Evolutionary conservation across 2,888 invertebrate species (phyloP).

Genomic region (Pollenia griseotomentosa): DNA sequence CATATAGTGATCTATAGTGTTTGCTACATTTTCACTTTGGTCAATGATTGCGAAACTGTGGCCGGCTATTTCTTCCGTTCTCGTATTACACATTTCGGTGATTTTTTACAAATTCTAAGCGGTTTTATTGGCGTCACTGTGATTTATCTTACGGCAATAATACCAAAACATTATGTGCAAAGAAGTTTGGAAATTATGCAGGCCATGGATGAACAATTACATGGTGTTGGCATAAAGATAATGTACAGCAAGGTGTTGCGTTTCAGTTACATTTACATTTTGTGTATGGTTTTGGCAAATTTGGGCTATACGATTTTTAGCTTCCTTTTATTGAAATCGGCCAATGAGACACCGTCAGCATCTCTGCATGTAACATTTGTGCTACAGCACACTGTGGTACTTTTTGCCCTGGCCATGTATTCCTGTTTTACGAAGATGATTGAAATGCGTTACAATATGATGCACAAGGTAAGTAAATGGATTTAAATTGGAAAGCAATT

Average conservation of each 20-base stretch:
- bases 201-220: conserved; percentile 79
- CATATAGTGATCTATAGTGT: conserved; percentile 78
- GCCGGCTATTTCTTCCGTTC: conserved; percentile 83
- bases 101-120: conserved; percentile 81
- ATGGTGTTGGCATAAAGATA: conserved; percentile 80
- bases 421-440: conserved; percentile 79
- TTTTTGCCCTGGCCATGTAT: conserved; percentile 78
- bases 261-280: conserved; percentile 78
- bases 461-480: conserved; percentile 79
- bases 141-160: conserved; percentile 80
- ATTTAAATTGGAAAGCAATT: background rate
- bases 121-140: conserved; percentile 82
- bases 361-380: conserved; percentile 81
- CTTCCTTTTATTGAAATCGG: conserved; percentile 78
- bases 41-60: conserved; percentile 81
- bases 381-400: conserved; percentile 81
- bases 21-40: conserved; percentile 80
- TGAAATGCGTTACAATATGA: conserved; percentile 81
- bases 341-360: conserved; percentile 77
- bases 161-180: conserved; percentile 80
- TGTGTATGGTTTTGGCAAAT: conserved; percentile 78
- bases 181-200: conserved; percentile 79
- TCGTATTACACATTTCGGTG: conserved; percentile 81
- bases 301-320: conserved; percentile 78
- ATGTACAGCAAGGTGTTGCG: conserved; percentile 82